Evolutionary conservation across 2,113 vertebrate species (phyloP).

Genomic region (Saimiri boliviensis): DNA sequence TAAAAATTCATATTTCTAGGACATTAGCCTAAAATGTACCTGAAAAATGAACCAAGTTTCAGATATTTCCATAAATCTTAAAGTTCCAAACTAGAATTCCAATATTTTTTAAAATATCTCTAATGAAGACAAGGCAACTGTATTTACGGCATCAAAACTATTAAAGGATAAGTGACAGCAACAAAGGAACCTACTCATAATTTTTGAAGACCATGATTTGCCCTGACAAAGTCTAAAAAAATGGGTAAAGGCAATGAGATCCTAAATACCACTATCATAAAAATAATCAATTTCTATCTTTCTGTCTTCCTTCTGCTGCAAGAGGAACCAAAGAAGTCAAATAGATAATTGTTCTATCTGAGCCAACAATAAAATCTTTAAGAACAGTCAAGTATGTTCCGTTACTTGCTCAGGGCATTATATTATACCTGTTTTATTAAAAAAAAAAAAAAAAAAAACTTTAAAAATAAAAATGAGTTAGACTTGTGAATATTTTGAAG

Average conservation of each 20-base stretch:
- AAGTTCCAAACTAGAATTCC: conserved; percentile 55
- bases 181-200: conserved; percentile 68
- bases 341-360: conserved; percentile 72
- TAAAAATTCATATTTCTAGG: conserved; percentile 46
- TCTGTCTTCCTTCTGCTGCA: conserved; percentile 62
- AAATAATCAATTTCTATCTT: conserved; percentile 68
- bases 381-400: conserved; percentile 53
- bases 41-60: conserved; percentile 60
- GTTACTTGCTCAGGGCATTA: conserved; percentile 66
- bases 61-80: conserved; percentile 51
- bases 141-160: conserved; percentile 36
- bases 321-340: conserved; percentile 73
- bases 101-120: conserved; percentile 45
- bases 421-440: conserved; percentile 60
- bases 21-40: conserved; percentile 31
- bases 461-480: conserved; percentile 80
- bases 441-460: conserved; percentile 26
- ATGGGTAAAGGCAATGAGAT: conserved; percentile 68
- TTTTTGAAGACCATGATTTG: conserved; percentile 70
- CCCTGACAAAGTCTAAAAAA: conserved; percentile 67
- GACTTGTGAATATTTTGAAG: conserved; percentile 78
- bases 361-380: conserved; percentile 67
- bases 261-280: conserved; percentile 65
- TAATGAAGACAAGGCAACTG: conserved; percentile 67
- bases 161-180: conserved; percentile 68